Percentiles rank a stretch among this genome's conserved stretches.
Conservation (phyloP, 2,888 invertebrate species). For the Hemicrepidius hirtus region DNA sequence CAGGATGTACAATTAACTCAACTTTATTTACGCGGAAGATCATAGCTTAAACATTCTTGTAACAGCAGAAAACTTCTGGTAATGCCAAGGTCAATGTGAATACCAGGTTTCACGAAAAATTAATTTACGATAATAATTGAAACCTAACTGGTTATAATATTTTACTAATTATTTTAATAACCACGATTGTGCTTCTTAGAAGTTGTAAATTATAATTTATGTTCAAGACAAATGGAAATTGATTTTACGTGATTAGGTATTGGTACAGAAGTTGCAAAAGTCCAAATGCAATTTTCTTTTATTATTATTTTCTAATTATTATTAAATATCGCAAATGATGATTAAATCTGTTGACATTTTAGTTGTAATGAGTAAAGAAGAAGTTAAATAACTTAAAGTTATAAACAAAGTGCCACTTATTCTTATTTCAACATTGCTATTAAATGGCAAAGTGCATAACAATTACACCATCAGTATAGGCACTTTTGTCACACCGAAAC, state of each 20-base stretch:
- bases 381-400: constrained; percentile 10
- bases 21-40: background rate
- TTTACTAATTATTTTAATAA: background rate
- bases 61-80: constrained; percentile 3
- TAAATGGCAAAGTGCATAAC: constrained; percentile 21
- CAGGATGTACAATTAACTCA: background rate
- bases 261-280: no score
- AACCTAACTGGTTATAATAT: background rate
- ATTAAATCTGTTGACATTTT: constrained; percentile 25
- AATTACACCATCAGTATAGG: constrained; percentile 16
- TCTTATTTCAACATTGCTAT: constrained; percentile 13
- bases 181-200: no score
- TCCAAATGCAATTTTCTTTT: background rate
- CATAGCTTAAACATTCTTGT: background rate
- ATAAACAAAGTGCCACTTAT: constrained; percentile 20
- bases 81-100: constrained; percentile 4
- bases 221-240: no score
- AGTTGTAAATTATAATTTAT: no score
- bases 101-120: background rate
- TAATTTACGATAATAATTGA: background rate
- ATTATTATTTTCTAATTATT: constrained; percentile 1
- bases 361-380: background rate
- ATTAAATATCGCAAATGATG: constrained; percentile 1
- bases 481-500: constrained; percentile 11
- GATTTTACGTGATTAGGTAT: no score